A percentile compares a stretch with the other conserved stretches of the same genome.
Evolutionary conservation across 2,797 vertebrate genomes (phyloP).

Genomic region (Botia almorhae): DNA sequence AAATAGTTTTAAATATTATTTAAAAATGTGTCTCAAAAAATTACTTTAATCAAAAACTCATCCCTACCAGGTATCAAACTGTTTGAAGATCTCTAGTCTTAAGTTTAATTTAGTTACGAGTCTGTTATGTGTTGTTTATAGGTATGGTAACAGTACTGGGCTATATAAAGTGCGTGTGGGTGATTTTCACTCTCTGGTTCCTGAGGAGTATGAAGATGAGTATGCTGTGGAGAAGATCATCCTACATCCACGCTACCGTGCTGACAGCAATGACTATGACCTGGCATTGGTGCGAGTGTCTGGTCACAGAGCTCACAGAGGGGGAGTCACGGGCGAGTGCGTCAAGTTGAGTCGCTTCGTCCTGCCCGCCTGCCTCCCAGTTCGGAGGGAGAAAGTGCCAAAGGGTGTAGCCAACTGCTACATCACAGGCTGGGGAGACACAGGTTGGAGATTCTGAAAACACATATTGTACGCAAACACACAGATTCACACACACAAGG

Average conservation of each 20-base stretch:
- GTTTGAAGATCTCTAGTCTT: neutral
- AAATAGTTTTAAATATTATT: too few relatives aligned
- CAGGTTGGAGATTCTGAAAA: conserved; percentile 78
- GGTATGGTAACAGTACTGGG: conserved; percentile 90
- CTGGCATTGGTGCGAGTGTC: conserved; percentile 87
- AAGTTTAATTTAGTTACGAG: neutral
- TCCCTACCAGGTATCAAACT: neutral
- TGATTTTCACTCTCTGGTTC: conserved; percentile 94
- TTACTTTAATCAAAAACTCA: neutral
- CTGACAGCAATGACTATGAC: conserved; percentile 89
- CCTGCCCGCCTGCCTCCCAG: conserved; percentile 89
- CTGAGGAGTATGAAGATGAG: conserved; percentile 93
- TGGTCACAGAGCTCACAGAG: conserved; percentile 70
- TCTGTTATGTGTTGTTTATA: conserved; percentile 61
- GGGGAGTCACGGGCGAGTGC: conserved; percentile 74
- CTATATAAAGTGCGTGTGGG: conserved; percentile 91
- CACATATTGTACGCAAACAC: conserved; percentile 26
- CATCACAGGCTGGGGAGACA: conserved; percentile 98
- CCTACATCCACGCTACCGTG: conserved; percentile 84
- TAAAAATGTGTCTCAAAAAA: neutral
- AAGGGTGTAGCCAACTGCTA: conserved; percentile 89
- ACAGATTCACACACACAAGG: neutral
- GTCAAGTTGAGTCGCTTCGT: conserved; percentile 86
- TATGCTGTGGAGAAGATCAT: conserved; percentile 86
- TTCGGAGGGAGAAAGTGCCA: conserved; percentile 84